phyloP scores from a whole-genome alignment of 35 echinoderm and acorn worm genomes.

The Ophiothrix spiculata region DNA sequence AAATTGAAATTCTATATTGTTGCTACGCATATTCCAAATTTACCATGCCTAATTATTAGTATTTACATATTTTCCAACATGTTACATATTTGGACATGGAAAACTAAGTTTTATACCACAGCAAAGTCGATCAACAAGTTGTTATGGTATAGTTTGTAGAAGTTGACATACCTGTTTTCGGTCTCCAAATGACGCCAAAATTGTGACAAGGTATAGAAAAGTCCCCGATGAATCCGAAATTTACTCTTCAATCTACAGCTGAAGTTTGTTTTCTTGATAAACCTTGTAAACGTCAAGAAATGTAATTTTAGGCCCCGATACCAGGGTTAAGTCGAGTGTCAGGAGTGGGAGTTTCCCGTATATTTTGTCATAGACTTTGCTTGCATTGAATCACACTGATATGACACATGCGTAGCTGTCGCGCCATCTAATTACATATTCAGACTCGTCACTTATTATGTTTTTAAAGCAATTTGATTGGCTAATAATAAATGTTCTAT shows the following conservation, averaged over 20 bases:
- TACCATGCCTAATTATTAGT: too few species aligned
- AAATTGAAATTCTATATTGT: too few species aligned
- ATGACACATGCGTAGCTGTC: conserved; percentile 11
- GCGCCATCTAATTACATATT: conserved; percentile 11
- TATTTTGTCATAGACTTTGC: too few species aligned
- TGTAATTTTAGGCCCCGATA: too few species aligned
- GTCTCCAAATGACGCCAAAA: neutral
- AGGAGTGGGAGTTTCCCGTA: neutral
- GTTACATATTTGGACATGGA: too few species aligned
- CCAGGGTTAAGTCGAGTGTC: too few species aligned
- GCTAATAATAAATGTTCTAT: neutral
- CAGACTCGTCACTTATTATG: neutral
- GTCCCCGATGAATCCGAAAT: too few species aligned
- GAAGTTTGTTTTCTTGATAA: neutral
- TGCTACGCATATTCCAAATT: too few species aligned
- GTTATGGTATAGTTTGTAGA: neutral
- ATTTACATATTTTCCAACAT: neutral
- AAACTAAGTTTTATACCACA: neutral
- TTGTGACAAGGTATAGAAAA: too few species aligned
- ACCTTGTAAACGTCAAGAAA: neutral
- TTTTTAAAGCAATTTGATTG: neutral
- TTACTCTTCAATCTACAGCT: too few species aligned
- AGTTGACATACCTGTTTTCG: neutral
- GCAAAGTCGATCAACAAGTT: neutral
- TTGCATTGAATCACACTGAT: neutral